Evolutionary conservation across 1,140 invertebrate species (phyloP), one percentile per base, ranked within the genome.

Genomic region (Elymnias hypermnestra): DNA sequence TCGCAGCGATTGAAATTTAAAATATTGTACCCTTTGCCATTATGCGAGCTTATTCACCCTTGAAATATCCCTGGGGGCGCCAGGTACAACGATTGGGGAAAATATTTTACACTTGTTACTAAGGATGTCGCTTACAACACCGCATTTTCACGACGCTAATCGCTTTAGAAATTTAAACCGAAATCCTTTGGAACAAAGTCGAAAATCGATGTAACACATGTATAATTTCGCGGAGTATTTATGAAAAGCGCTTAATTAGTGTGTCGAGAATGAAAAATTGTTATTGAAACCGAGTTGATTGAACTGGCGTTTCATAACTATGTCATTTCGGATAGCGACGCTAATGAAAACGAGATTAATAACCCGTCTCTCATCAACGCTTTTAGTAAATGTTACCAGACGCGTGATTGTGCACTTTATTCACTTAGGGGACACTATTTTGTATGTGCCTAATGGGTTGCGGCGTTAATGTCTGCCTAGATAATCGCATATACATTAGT

Each of bases 21-120:
- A 87, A 87, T 86, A 86, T 87, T 84, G 81, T 85, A 83, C 85
- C 77, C 83, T 82, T 79, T 86, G 78, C 85, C 75, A 86, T 86
- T 86, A 86, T 86, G 71, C 83, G 72, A 77, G 83, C 83, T 86
- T 84, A 84, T 83, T 86, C 85, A 87, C 83, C 85, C 85, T 83
- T 87, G 83, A 87, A 87, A 87, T 87, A 87, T 86, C 85, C 82
- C 85, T 70, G 46, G 83, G 85, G 83, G 73, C 66, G 65, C 63
- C 82, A 86, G 85, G 83, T 86, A 86, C 78, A 67, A 66, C 75
- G 72, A 82, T 78, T 78, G 79, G 78, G 79, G 79, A 83, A 81
- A 86, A 83, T 82, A 83, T 81, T 82, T 83, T 83, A 86, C 83
- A 86, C 79, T 86, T 84, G 79, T 83, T 85, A 83, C 76, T 83